These are phyloP conservation scores for Vidua chalybeata DNA, from an alignment of 2,113 vertebrate genomes.

Conservation along the genomic window DNA sequence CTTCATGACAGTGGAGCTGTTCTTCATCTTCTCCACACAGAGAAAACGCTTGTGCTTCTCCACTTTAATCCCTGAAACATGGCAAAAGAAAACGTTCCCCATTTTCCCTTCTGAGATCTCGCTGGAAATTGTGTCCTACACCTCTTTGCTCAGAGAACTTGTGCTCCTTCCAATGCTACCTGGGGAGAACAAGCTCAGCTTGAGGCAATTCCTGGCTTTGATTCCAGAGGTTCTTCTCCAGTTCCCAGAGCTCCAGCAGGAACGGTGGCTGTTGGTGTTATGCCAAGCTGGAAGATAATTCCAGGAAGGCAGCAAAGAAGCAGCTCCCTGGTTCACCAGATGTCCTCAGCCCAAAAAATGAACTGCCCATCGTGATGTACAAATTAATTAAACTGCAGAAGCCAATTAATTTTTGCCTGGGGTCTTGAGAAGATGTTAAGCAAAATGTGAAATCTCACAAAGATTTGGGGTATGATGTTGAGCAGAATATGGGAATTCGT, in stretches of 20 bases:
- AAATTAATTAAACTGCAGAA: background rate
- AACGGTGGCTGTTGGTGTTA: background rate
- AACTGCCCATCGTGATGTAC: rapidly evolving
- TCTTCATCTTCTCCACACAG: background rate
- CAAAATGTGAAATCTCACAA: background rate
- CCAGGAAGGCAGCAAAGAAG: background rate
- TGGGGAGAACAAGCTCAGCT: background rate
- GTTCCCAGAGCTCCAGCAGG: background rate
- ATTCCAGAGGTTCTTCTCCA: background rate
- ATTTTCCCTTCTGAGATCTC: background rate
- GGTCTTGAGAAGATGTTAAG: background rate
- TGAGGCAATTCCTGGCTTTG: background rate
- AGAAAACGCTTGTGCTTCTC: background rate
- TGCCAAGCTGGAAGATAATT: background rate
- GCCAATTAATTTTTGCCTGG: background rate
- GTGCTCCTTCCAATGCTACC: rapidly evolving
- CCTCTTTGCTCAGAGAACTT: background rate
- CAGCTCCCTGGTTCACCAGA: background rate
- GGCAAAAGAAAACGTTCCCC: background rate
- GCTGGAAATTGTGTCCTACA: background rate
- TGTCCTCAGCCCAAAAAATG: background rate
- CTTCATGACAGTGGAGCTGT: background rate
- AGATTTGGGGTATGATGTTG: background rate
- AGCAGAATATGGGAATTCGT: background rate
- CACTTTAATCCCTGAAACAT: background rate